Evolutionary conservation across 2,113 vertebrate genomes (phyloP), one percentile per base, ranked within the genome.

Genomic region (Trinectes maculatus): DNA sequence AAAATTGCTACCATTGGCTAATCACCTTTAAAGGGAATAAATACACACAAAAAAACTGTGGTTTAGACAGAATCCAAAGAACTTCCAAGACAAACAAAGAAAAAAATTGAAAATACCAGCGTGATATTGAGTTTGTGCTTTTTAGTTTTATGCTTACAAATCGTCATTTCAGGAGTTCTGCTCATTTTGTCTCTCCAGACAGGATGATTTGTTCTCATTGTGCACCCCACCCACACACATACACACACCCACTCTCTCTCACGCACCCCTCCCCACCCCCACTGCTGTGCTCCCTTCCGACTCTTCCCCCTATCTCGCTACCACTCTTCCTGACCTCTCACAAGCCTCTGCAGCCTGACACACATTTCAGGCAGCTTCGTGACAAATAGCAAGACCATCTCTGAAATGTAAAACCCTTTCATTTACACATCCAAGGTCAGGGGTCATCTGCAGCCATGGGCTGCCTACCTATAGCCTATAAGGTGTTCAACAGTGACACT

Each of bases 311-410:
- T 42, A 19, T 54, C 47, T 21, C 46, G 28, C 36, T 18, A 51
- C 55, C 49, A 25, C 68, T 63, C 69, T 11, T 25, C 26, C 61
- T 77, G 59, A 81, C 46, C 73, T 66, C 39, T 56, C 62, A 56
- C 71, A 43, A 71, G 39, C 60, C 56, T 57, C 51, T 61, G 37
- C 62, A 40, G 42, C 66, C 54, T 54, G 57, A 65, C 68, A 71
- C 56, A 66, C 70, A 77, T 70, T 69, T 71, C 42, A 43, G 10
- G 40, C 21, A 53, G 44, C 66, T 51, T 67, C 33, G 21, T 60
- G 51, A 60, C 51, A 25, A 83, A 74, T 47, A 54, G 57, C 8
- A 37, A 19, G 1, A 18, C 43, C 3, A 8, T 39, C 28, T 62
- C 53, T 24, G 13, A 53, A 59, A 72, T n/a, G 2, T 19, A 16